A percentile compares a stretch with the other conserved stretches of the same genome.
These are phyloP conservation scores for Moxostoma hubbsi DNA, from an alignment of 2,797 vertebrate genomes.

Conservation along the genomic window DNA sequence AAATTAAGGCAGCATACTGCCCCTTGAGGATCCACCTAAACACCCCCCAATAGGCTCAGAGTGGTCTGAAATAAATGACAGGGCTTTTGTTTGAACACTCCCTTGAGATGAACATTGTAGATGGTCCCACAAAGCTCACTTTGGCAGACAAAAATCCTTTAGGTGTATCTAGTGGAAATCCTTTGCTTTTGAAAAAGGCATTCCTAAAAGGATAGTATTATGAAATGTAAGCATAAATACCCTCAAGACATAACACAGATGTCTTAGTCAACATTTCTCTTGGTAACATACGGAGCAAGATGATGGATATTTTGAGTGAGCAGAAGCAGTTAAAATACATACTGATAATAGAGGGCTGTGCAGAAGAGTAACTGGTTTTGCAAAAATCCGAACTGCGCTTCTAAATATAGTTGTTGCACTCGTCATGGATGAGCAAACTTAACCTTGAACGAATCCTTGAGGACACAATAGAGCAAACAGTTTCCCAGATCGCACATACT, in stretches of 20 bases:
- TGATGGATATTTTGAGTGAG: slow-evolving; percentile 17
- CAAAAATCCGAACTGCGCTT: not conserved
- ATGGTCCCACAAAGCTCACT: slow-evolving; percentile 9
- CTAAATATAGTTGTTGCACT: slow-evolving; percentile 20
- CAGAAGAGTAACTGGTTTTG: slow-evolving; percentile 36
- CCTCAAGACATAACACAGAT: slow-evolving; percentile 11
- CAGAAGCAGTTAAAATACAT: not conserved
- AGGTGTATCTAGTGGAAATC: slow-evolving; percentile 15
- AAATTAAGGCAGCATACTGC: not conserved
- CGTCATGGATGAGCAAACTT: slow-evolving; percentile 7
- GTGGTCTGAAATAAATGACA: slow-evolving; percentile 20
- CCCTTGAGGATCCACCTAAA: not conserved
- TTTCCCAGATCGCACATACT: slow-evolving; percentile 22
- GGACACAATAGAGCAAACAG: slow-evolving; percentile 28
- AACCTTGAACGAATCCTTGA: slow-evolving; percentile 30
- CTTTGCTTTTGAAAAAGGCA: slow-evolving; percentile 32
- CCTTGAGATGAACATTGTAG: slow-evolving; percentile 31
- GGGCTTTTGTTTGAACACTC: slow-evolving; percentile 32
- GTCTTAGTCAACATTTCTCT: slow-evolving; percentile 11
- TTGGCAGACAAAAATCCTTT: no score
- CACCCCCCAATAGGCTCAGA: not conserved
- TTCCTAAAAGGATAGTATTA: slow-evolving; percentile 26
- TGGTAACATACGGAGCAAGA: not conserved
- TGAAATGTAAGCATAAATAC: slow-evolving; percentile 6
- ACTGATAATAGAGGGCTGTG: not conserved